Conservation (phyloP, 1,140 invertebrate genomes). For the Lordiphosa collinella region DNA sequence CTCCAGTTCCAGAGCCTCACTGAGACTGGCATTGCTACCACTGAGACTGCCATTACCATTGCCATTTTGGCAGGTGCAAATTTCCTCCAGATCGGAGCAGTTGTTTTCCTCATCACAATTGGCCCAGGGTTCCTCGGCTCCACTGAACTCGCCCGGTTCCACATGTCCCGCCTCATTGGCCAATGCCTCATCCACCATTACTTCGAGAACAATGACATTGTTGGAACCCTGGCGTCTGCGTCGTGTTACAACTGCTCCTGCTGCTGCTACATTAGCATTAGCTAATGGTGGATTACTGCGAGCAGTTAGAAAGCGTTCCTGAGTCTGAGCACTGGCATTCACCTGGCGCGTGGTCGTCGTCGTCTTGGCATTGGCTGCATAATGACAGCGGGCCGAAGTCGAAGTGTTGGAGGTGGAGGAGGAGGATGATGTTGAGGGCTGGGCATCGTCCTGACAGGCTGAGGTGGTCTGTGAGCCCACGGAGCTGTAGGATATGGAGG, state of each 20-base stretch:
- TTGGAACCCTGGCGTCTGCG: slow-evolving; percentile 35
- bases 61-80: slow-evolving; percentile 75
- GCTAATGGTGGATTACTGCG: slow-evolving; percentile 27
- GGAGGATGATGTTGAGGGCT: slow-evolving; percentile 63
- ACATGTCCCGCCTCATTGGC: slow-evolving; percentile 18
- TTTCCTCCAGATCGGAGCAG: slow-evolving; percentile 73
- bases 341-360: slow-evolving; percentile 52
- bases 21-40: slow-evolving; percentile 67
- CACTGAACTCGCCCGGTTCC: slow-evolving; percentile 53
- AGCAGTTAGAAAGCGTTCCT: slow-evolving; percentile 51
- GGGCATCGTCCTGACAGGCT: slow-evolving; percentile 56
- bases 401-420: slow-evolving; percentile 29
- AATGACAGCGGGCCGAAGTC: slow-evolving; percentile 60
- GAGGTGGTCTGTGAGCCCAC: slow-evolving; percentile 36
- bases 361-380: slow-evolving; percentile 27
- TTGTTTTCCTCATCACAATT: slow-evolving; percentile 78
- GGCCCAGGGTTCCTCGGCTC: slow-evolving; percentile 69
- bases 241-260: slow-evolving; percentile 1
- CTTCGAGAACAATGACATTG: slow-evolving; percentile 50
- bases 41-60: slow-evolving; percentile 45
- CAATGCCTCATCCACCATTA: slow-evolving; percentile 54
- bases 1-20: slow-evolving; percentile 55
- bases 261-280: neutral
- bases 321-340: slow-evolving; percentile 69
- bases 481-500: neutral